Conservation (phyloP, 2,888 invertebrate species). For the Platycnemis pennipes region DNA sequence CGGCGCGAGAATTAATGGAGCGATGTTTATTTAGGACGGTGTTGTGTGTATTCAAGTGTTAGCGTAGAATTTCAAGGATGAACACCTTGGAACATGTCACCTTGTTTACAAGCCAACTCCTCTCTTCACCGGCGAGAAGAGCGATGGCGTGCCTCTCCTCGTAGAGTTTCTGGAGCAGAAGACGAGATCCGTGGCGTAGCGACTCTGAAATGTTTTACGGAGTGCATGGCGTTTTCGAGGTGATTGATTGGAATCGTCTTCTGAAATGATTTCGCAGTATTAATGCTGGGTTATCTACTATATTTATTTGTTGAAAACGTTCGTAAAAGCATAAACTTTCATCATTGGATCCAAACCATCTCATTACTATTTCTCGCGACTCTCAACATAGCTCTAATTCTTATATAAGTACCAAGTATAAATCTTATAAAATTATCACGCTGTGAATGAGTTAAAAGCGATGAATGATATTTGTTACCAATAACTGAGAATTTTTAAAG, state of each 20-base stretch:
- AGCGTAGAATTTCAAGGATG: slow-evolving; percentile 36
- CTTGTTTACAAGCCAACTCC: slow-evolving; percentile 15
- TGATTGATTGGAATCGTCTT: background rate
- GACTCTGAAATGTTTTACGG: background rate
- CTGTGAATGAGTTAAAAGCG: too few relatives aligned
- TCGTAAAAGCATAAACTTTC: background rate
- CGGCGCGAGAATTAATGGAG: slow-evolving; percentile 26
- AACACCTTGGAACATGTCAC: slow-evolving; percentile 26
- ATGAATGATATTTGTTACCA: too few relatives aligned
- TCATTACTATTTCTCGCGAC: too few relatives aligned
- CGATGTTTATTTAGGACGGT: slow-evolving; percentile 31
- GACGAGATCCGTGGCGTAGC: background rate
- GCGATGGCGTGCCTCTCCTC: background rate
- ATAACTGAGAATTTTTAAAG: too few relatives aligned
- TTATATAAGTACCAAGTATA: too few relatives aligned
- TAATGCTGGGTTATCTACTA: background rate
- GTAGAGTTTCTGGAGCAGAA: background rate
- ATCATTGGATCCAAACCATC: background rate
- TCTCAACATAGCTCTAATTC: too few relatives aligned
- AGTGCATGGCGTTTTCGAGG: background rate
- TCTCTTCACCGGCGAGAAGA: background rate
- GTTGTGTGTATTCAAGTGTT: slow-evolving; percentile 35
- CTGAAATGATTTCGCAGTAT: background rate
- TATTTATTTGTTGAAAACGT: background rate
- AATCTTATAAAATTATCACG: too few relatives aligned